phyloP scores from a whole-genome alignment of 2,113 vertebrate genomes.

The Strigops habroptila region DNA sequence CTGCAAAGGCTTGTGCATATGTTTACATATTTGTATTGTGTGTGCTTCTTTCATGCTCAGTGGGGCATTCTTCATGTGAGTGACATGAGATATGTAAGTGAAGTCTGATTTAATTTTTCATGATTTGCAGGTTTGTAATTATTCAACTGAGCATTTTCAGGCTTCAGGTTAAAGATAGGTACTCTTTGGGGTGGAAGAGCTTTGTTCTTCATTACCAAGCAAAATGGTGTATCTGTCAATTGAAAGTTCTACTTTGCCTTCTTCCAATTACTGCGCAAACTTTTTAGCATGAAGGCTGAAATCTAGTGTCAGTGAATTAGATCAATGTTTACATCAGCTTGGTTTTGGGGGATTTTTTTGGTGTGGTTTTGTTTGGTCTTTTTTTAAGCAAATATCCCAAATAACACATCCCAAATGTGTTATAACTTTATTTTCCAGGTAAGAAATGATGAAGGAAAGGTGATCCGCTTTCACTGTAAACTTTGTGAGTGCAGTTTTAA shows the following conservation, averaged over 20 bases:
- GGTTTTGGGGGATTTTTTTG: not conserved
- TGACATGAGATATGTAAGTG: not conserved
- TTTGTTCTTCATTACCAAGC: not conserved
- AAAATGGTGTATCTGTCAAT: not conserved
- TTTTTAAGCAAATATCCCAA: not conserved
- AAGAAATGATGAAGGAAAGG: slow-evolving; percentile 96
- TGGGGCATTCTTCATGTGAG: not conserved
- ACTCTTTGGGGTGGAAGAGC: not conserved
- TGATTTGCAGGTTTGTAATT: not conserved
- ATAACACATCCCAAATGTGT: not conserved
- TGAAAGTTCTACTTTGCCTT: not conserved
- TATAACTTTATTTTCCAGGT: slow-evolving; percentile 73
- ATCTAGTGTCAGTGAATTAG: not conserved
- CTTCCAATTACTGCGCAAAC: not conserved
- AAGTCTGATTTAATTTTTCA: not conserved
- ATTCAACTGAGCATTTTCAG: not conserved
- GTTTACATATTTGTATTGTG: not conserved
- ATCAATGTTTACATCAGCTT: not conserved
- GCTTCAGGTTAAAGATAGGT: not conserved
- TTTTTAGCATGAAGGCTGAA: not conserved
- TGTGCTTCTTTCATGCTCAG: not conserved
- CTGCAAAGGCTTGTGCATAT: not conserved
- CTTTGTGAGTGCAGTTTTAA: slow-evolving; percentile 98
- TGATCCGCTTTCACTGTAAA: slow-evolving; percentile 97
- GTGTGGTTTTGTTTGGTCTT: not conserved